Percentiles rank a stretch among this genome's conserved stretches.
Conservation (phyloP, 1,140 invertebrate genomes). For the Ganaspis sp. region DNA sequence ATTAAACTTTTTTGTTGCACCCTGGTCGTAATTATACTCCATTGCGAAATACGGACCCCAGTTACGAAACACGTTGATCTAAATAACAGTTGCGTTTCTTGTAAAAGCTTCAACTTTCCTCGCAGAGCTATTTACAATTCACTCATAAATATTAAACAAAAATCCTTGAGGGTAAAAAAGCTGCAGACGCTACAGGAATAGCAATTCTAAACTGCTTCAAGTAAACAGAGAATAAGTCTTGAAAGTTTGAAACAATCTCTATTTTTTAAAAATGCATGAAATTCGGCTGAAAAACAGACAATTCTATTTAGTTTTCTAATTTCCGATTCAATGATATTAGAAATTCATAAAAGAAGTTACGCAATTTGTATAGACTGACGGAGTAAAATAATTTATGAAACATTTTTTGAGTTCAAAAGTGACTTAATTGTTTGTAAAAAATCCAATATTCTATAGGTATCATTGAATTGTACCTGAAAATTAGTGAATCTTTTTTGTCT, state of each 20-base stretch:
- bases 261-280: no score
- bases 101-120: conserved; percentile 1
- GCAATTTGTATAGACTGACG: no score
- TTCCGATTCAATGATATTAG: no score
- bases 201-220: background rate
- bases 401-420: no score
- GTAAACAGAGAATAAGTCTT: background rate
- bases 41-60: background rate
- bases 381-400: no score
- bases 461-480: no score
- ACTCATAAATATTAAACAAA: conserved; percentile 13
- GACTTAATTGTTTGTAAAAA: no score
- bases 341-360: no score
- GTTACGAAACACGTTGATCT: conserved; percentile 25
- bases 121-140: background rate
- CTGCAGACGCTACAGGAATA: background rate
- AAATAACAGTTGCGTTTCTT: conserved; percentile 23
- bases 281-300: no score
- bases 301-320: no score
- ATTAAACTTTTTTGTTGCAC: background rate
- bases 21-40: background rate
- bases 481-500: no score
- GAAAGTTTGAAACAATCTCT: background rate
- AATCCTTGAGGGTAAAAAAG: background rate
- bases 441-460: no score